Base-by-base conservation (phyloP, 2,888 invertebrate genomes). In the Axea sp. region DNA sequence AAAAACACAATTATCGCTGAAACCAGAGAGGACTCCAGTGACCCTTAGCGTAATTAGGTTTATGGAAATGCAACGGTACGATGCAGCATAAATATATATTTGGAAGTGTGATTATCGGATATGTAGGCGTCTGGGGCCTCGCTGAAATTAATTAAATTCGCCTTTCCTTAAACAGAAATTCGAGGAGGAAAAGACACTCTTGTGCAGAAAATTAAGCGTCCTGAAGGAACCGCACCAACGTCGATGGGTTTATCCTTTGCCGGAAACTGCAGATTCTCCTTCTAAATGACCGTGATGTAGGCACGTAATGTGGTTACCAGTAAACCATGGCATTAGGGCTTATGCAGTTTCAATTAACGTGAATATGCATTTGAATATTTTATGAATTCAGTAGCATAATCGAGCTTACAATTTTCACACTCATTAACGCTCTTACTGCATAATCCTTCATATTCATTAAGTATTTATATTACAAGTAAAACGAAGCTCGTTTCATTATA, bases 331-430 rank as follows among this genome's bases (percentile, higher is more conserved):
- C 65, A 67, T 67, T 67, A 67, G 31, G 55, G 67, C 22, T 67
- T 47, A 67, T 67, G 67, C 67, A 67, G 47, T 67, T 67, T 67
- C 67, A 67, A 67, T 67, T 67, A 67, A 67, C 55, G 47, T 55
- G 55, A 67, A 67, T 55, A 39, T 30, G 39, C 57, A 67, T 67
- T 67, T 67, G 55, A 37, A 67, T 67, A 67, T 67, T 67, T 67
- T 47, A 67, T 67, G 55, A 55, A 55, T 67, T 47, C 57, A 24
- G 45, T 49, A 47, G 26, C 67, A 67, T 57, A 57, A 67, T 57
- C 67, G 47, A 57, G 47, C 47, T 55, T 45, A 45, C 35, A 35
- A 55, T 53, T 65, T 64, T 65, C 65, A 45, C 37, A 45, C 53
- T 49, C 62, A 49, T 62, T 62, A 60, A 37, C 39, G 60, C 15